phyloP scores from a whole-genome alignment of 2,888 invertebrate genomes.

The Drepanosiphum platanoidis region DNA sequence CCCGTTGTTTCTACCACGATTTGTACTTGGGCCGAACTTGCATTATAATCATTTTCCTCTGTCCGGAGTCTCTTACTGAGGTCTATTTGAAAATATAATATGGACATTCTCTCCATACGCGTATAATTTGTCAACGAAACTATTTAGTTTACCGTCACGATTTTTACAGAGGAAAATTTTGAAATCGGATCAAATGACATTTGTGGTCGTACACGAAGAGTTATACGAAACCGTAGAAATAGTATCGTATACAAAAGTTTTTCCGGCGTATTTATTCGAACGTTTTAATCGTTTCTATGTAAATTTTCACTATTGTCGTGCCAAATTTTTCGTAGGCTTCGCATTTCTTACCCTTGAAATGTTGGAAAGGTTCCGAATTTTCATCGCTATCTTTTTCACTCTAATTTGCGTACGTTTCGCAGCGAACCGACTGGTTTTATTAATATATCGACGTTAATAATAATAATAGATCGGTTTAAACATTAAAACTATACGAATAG shows the following conservation, averaged over 20 bases:
- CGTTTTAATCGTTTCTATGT: neutral
- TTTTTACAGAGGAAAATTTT: neutral
- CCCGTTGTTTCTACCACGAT: no score
- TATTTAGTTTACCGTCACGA: no score
- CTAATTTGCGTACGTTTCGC: neutral
- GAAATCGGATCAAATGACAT: neutral
- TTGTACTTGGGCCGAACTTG: no score
- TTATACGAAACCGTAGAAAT: neutral
- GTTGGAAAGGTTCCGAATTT: neutral
- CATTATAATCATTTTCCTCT: no score
- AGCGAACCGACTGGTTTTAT: neutral
- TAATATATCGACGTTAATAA: neutral
- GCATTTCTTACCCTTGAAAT: neutral
- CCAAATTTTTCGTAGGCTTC: neutral
- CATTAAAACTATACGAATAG: neutral
- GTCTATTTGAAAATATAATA: no score
- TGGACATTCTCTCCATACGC: no score
- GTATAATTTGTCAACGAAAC: neutral
- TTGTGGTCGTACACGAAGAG: neutral
- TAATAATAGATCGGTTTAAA: neutral
- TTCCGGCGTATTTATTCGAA: neutral
- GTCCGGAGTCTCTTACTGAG: no score
- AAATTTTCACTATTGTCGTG: neutral
- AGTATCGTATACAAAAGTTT: neutral
- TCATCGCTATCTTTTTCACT: neutral